Evolutionary conservation across 2,797 vertebrate species (phyloP).

Genomic region (Chaetophractus vellerosus): DNA sequence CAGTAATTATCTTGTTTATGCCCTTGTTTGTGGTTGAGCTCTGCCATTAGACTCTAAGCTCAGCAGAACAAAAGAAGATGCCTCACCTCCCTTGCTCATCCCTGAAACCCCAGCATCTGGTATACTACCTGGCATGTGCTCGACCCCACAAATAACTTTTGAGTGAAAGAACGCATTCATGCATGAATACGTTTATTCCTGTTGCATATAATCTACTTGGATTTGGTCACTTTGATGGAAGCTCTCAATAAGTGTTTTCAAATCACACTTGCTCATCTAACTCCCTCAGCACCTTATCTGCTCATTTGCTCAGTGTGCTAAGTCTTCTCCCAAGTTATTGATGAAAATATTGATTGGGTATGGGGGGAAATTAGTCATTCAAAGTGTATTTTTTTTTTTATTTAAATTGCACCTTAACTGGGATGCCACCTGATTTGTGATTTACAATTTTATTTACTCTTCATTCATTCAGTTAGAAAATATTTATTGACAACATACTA

Average conservation of each 20-base stretch:
- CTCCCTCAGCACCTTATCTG: background rate
- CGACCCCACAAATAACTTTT: background rate
- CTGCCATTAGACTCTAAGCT: background rate
- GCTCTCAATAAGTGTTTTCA: background rate
- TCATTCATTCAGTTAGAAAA: background rate
- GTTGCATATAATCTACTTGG: background rate
- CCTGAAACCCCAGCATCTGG: background rate
- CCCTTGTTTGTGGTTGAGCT: background rate
- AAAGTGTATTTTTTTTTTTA: constrained; percentile 13
- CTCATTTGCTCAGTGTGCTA: background rate
- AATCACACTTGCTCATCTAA: background rate
- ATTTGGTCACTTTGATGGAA: background rate
- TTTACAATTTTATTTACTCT: background rate
- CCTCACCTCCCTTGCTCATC: background rate
- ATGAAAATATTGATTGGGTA: background rate
- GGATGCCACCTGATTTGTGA: background rate
- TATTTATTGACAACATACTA: background rate
- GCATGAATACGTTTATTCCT: background rate
- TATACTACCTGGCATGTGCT: background rate
- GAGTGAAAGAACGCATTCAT: background rate
- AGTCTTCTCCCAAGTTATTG: background rate
- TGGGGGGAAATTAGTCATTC: background rate
- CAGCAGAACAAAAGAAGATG: background rate
- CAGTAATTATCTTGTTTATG: background rate
- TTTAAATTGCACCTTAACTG: background rate